A percentile compares a stretch with the other conserved stretches of the same genome.
phyloP scores from a whole-genome alignment of 2,888 invertebrate species.

The Drosophila dives region DNA sequence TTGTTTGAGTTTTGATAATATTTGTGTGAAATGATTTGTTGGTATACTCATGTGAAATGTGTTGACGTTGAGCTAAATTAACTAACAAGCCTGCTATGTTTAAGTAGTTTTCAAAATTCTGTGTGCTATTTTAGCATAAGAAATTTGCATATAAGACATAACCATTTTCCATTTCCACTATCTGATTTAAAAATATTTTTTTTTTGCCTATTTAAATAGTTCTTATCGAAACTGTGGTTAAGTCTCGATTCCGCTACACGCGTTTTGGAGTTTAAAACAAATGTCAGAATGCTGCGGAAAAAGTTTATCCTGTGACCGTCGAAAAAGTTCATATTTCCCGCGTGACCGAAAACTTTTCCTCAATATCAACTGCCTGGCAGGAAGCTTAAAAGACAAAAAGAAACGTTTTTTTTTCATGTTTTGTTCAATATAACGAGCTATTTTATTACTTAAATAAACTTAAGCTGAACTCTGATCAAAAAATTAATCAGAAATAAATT shows the following conservation, averaged over 20 bases:
- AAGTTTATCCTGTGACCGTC: constrained; percentile 31
- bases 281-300: constrained; percentile 7
- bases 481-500: background rate
- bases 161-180: background rate
- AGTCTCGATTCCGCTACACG: constrained; percentile 4
- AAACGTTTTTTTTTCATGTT: constrained; percentile 18
- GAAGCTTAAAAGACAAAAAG: constrained; percentile 27
- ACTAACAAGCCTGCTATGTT: constrained; percentile 29
- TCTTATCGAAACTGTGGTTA: background rate
- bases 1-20: constrained; percentile 26
- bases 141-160: no score
- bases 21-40: constrained; percentile 22
- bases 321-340: constrained; percentile 54
- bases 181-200: background rate
- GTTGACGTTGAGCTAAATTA: constrained; percentile 16
- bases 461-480: background rate
- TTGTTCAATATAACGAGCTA: constrained; percentile 10
- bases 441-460: constrained; percentile 44
- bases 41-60: constrained; percentile 19
- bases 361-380: constrained; percentile 30
- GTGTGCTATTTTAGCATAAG: background rate
- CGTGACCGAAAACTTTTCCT: constrained; percentile 49
- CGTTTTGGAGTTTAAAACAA: constrained; percentile 19
- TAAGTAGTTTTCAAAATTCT: background rate
- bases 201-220: background rate